A percentile compares a stretch with the other conserved stretches of the same genome.
These are phyloP conservation scores for Trichonephila clavipes DNA, from an alignment of 1,140 invertebrate species.

Conservation along the genomic window DNA sequence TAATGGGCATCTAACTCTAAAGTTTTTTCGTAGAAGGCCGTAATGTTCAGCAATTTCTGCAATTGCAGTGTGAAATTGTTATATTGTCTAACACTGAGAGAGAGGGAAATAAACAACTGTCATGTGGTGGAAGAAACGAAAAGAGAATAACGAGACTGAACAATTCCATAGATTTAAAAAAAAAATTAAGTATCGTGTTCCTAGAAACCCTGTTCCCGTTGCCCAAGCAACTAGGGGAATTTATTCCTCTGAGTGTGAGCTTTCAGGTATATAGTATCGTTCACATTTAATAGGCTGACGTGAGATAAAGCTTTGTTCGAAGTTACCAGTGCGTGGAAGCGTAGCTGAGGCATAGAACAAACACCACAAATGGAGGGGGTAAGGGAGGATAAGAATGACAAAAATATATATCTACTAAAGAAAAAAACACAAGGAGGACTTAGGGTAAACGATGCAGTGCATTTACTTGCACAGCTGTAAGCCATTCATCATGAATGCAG, in stretches of 20 bases:
- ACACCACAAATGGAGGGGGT: background rate
- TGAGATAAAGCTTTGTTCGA: conserved; percentile 61
- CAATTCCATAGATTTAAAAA: background rate
- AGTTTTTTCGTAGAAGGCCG: background rate
- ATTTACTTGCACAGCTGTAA: conserved; percentile 70
- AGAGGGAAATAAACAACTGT: background rate
- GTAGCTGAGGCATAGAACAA: conserved; percentile 62
- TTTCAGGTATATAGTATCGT: conserved; percentile 56
- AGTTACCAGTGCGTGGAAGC: conserved; percentile 64
- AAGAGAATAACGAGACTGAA: background rate
- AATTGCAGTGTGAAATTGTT: background rate
- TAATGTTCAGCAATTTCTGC: background rate
- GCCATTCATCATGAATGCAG: conserved; percentile 63
- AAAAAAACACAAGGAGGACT: background rate
- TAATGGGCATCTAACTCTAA: background rate
- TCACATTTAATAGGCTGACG: conserved; percentile 58
- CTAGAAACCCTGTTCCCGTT: background rate
- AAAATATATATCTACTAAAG: background rate
- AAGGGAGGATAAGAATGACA: background rate
- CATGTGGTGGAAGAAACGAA: background rate
- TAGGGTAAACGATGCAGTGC: conserved; percentile 41
- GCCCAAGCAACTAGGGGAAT: background rate
- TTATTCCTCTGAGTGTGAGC: conserved; percentile 29
- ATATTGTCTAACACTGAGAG: background rate
- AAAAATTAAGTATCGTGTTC: background rate